These are phyloP conservation scores for Paradoxurus hermaphroditus DNA, from an alignment of 2,113 vertebrate species.

Conservation along the genomic window DNA sequence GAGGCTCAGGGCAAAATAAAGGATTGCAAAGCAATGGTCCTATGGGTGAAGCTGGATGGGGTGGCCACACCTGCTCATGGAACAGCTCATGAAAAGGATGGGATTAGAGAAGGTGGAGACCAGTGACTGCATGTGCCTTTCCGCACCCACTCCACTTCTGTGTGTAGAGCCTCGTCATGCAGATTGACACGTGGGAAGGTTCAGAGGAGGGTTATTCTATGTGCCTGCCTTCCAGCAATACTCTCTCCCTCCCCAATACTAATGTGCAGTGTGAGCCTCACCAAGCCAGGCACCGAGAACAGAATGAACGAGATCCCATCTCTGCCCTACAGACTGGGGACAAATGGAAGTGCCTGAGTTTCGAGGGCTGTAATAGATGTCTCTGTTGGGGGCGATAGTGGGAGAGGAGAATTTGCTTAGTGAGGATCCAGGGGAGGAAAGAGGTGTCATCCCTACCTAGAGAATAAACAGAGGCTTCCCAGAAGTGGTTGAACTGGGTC, in stretches of 20 bases:
- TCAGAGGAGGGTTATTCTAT: background rate
- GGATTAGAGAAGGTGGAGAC: background rate
- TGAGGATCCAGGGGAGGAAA: background rate
- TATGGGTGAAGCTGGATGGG: background rate
- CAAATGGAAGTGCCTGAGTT: background rate
- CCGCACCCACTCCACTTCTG: background rate
- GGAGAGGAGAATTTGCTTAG: background rate
- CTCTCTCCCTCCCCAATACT: background rate
- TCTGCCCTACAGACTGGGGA: background rate
- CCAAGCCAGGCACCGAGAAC: background rate
- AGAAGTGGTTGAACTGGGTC: background rate
- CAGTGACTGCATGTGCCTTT: background rate
- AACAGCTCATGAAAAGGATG: background rate
- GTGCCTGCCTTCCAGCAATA: background rate
- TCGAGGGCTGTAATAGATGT: background rate
- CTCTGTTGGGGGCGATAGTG: background rate
- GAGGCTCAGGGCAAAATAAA: background rate
- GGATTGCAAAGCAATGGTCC: background rate
- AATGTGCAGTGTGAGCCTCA: background rate
- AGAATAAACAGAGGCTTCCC: background rate
- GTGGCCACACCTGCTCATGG: rapidly evolving
- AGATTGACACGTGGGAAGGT: rapidly evolving
- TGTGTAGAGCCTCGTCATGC: background rate
- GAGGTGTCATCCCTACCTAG: background rate
- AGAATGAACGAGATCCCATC: background rate